Evolutionary conservation across 92 coral and sea anemone genomes (phyloP), one percentile per base, ranked within the genome.

Genomic region (Porites lobata): DNA sequence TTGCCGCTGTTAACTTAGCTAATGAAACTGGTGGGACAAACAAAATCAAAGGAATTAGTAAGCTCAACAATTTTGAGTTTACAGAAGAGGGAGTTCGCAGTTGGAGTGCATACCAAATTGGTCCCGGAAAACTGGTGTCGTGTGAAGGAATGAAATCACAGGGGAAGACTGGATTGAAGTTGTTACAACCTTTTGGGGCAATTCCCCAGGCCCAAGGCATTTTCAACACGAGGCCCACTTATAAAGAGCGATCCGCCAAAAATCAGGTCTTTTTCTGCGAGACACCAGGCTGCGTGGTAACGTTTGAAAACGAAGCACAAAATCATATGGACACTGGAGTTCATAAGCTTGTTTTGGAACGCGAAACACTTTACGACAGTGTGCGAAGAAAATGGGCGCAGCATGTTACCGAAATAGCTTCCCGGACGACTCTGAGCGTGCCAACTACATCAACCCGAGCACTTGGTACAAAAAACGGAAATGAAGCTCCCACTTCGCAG

Each of bases 301-400:
- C 87, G 9, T 86, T 86, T 58, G 72, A 47, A 72, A 77, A 75
- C 54, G 70, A 75, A 59, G 87, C 87, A 4, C 77, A 90, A 43
- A 52, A 13, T 20, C 90, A 90, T 24, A 76, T 89, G 92, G 90
- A 89, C 77, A 89, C 89, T 14, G 92, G 93, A 13, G 69, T n/a
- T 53, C 91, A 90, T 53, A 64, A 57, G 26, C 86, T 72, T 18
- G 87, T 67, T 69, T 57, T 86, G 64, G 91, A 90, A 51, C 77
- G 63, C 26, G 91, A 84, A 62, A 78, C 91, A 17, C 69, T 79
- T 72, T 90, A 86, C 38, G 91, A 86, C 66, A 47, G 26, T 8
- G 57, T 90, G 12, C 1, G 88, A 56, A 90, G 71, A 50, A 90
- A 79, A 53, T 90, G 85, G 93, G 91, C 87, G 52, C 82, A 73